Evolutionary conservation across 2,888 invertebrate species (phyloP), one percentile per base, ranked within the genome.

Genomic region (Lymantria dispar): DNA sequence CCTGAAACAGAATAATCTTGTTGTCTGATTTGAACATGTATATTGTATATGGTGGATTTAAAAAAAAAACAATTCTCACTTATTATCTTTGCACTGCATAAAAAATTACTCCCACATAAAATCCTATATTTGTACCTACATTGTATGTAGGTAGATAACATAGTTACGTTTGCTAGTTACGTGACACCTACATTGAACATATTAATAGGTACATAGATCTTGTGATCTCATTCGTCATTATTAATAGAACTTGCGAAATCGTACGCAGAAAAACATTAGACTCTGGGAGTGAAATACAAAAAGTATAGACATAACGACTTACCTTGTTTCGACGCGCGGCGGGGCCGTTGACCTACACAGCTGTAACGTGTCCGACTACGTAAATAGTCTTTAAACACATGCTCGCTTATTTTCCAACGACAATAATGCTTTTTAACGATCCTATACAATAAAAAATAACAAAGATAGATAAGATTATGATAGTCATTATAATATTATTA

Each of bases 321-420:
- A 88, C 89, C 87, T 88, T 87, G 85, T 87, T 88, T 86, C 79
- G 83, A 78, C 56, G 70, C 78, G 76, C 55, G 69, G 70, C 78
- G 79, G 68, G 86, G 80, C 67, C 85, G 83, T 68, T 76, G 85
- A 87, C 87, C 88, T 70, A 52, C 80, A 80, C 88, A 88, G 88
- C 88, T 88, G 88, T 83, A 70, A 62, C 64, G 66, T 60, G 62
- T 57, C 58, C 51, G 64, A 56, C 65, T 75, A 72, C 76, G 76
- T 78, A 83, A 83, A 83, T 82, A 83, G 75, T 76, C 69, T 60
- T 8, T 64, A 55, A 58, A 62, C 58, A 74, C 68, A 63, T 71
- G 70, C 69, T 61, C 70, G 64, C 62, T 54, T 41, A 52, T 64
- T 58, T 52, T 63, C 22, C 22, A 22, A 22, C 22, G 22, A 22